These are phyloP conservation scores for Pristionchus maxplancki DNA, from an alignment of 2,888 invertebrate genomes.

Conservation along the genomic window DNA sequence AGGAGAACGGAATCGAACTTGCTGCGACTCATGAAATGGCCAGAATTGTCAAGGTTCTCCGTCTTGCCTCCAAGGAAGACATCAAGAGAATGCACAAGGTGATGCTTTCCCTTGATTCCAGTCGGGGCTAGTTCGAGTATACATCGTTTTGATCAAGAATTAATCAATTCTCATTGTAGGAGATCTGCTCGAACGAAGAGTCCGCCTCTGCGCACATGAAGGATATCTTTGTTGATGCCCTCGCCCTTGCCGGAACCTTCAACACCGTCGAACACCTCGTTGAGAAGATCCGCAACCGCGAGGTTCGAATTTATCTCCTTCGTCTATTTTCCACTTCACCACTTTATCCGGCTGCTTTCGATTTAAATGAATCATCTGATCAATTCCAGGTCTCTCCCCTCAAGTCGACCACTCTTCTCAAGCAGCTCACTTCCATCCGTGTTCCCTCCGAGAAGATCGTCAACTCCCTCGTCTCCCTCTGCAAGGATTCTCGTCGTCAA, in stretches of 20 bases:
- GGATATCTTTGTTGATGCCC: constrained; percentile 66
- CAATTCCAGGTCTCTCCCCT: constrained; percentile 5
- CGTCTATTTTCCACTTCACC: no score
- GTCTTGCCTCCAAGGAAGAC: constrained; percentile 60
- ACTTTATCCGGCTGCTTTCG: no score
- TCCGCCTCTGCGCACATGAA: constrained; percentile 56
- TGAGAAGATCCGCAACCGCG: constrained; percentile 58
- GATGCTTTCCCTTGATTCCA: no score
- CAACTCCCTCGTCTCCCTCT: constrained; percentile 54
- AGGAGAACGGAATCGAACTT: constrained; percentile 48
- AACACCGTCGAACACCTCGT: constrained; percentile 61
- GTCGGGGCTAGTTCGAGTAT: no score
- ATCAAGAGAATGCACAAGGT: constrained; percentile 58
- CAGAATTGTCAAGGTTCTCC: constrained; percentile 67
- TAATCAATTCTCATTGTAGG: not conserved
- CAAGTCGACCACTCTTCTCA: constrained; percentile 52
- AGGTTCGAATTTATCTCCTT: no score
- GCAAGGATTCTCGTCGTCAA: constrained; percentile 54
- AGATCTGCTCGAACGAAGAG: constrained; percentile 45
- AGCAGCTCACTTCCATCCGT: constrained; percentile 54
- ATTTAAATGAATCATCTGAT: no score
- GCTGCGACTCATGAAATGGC: constrained; percentile 58
- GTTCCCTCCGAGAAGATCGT: constrained; percentile 56
- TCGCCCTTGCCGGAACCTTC: constrained; percentile 69
- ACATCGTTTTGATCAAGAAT: no score